Evolutionary conservation across 2,113 vertebrate genomes (phyloP).

Genomic region (Ceyx cyanopectus): DNA sequence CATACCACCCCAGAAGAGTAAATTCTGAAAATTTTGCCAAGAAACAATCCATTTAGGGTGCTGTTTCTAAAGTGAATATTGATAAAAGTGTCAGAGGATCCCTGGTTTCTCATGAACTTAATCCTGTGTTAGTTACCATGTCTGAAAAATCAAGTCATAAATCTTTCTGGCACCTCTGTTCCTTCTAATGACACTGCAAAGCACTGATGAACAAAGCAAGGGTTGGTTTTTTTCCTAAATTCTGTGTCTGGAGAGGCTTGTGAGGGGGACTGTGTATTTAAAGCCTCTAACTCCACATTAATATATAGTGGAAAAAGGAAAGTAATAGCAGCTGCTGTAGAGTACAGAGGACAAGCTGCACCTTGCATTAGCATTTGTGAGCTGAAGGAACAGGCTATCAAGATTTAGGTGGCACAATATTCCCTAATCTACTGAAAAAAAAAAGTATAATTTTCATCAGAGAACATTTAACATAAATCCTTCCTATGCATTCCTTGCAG

Average conservation of each 20-base stretch:
- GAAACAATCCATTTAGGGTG: background rate
- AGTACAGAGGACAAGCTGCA: background rate
- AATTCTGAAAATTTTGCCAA: background rate
- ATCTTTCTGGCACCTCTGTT: constrained; percentile 21
- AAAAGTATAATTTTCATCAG: constrained; percentile 6
- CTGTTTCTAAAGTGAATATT: background rate
- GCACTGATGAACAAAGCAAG: background rate
- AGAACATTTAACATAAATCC: constrained; percentile 24
- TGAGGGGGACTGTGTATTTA: background rate
- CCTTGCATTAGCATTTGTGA: constrained; percentile 14
- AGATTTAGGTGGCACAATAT: constrained; percentile 29
- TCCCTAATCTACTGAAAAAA: constrained; percentile 22
- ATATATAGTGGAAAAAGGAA: background rate
- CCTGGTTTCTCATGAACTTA: background rate
- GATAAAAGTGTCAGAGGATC: background rate
- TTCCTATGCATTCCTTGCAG: background rate
- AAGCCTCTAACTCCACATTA: background rate
- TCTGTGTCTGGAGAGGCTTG: background rate
- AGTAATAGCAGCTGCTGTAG: background rate
- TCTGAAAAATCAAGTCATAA: background rate
- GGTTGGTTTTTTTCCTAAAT: background rate
- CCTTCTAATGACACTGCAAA: background rate
- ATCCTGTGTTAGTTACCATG: background rate
- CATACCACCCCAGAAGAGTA: background rate
- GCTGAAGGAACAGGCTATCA: background rate